Evolutionary conservation across 2,888 invertebrate genomes (phyloP), one percentile per base, ranked within the genome.

Genomic region (Meloe dianella): DNA sequence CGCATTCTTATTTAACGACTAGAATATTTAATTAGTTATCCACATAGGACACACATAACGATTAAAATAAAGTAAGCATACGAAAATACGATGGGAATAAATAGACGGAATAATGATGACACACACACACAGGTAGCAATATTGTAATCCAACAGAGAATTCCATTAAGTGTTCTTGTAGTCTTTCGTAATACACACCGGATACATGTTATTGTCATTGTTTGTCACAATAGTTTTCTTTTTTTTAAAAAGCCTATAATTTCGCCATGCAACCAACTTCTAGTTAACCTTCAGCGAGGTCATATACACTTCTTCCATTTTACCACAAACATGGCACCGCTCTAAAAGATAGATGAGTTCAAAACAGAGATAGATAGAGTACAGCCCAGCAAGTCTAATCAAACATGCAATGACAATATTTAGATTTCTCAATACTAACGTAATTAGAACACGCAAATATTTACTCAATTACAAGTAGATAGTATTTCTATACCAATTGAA

Each of bases 391-490:
- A 47, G 0, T 9, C 17, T 8, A 47, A 20, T 47, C 20, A 47
- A 47, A 9, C 22, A 17, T 2, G n/a, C 12, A 22, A 22, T 22
- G 22, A 4, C 51, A 51, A 51, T 51, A 51, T 51, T 51, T 51
- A 17, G 51, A 51, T 51, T 51, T 7, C 47, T 47, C 20, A 47
- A 47, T 47, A 20, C 17, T 47, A 47, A 7, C 47, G 47, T 20
- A 47, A 47, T 47, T 47, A 47, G 47, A 47, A 47, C 47, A 47
- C 20, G 9, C 20, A 54, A 54, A 54, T 24, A 54, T 8, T 24
- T 4, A 38, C 38, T 38, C n/a, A 6, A 38, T 38, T 14, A 32
- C 2, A 38, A 32, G 32, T 32, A 8, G 12, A 32, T 10, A 32
- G 32, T n/a, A n/a, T n/a, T n/a, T n/a, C n/a, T n/a, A n/a, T n/a